phyloP scores from a whole-genome alignment of 2,113 vertebrate genomes.

The Carollia perspicillata region DNA sequence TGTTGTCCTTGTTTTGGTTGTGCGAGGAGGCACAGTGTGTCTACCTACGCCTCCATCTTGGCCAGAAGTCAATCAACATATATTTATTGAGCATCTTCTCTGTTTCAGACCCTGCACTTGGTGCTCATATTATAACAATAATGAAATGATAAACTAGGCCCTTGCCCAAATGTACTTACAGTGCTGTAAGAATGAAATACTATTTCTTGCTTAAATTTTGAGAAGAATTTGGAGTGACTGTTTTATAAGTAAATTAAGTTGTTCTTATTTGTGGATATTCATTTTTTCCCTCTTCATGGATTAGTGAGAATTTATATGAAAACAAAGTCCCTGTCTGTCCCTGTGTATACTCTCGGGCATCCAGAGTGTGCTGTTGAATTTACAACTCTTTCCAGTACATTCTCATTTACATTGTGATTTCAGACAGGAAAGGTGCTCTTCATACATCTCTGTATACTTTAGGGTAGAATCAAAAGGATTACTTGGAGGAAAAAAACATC shows the following conservation, averaged over 20 bases:
- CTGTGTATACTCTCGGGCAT: not conserved
- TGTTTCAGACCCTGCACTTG: not conserved
- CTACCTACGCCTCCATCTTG: too few species aligned
- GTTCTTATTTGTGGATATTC: not conserved
- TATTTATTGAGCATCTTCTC: not conserved
- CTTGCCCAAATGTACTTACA: not conserved
- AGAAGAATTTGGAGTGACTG: conserved; percentile 9
- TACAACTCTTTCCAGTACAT: not conserved
- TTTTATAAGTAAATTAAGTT: conserved; percentile 28
- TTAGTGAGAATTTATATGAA: conserved; percentile 10
- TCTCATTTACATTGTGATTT: conserved; percentile 18
- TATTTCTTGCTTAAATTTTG: not conserved
- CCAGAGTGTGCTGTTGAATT: not conserved
- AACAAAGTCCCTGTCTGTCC: not conserved
- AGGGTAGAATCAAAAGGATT: not conserved
- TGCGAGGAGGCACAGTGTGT: too few species aligned
- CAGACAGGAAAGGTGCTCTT: not conserved
- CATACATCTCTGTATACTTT: not conserved
- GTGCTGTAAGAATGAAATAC: not conserved
- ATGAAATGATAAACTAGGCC: not conserved
- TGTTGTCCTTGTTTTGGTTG: too few species aligned
- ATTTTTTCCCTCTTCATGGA: not conserved
- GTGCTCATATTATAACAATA: not conserved
- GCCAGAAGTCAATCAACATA: not conserved
- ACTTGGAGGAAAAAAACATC: not conserved